Percentiles rank a stretch among this genome's conserved stretches.
phyloP scores from a whole-genome alignment of 2,113 vertebrate genomes.

The Cygnus atratus region DNA sequence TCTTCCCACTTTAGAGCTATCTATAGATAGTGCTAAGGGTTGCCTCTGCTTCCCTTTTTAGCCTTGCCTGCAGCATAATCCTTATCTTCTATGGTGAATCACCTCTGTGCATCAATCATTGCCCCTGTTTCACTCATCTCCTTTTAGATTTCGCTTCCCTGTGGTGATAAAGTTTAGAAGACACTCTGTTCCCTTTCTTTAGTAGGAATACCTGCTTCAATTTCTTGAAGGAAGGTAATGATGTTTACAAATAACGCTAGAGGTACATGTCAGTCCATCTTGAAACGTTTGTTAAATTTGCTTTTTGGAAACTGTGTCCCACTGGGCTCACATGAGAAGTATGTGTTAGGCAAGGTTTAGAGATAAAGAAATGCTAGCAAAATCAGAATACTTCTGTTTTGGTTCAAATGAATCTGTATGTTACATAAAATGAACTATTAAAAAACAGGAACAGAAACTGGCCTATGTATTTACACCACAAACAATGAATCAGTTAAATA shows the following conservation, averaged over 20 bases:
- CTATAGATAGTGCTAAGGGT: neutral
- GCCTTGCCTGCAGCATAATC: neutral
- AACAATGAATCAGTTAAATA: slow-evolving; percentile 58
- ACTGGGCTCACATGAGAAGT: neutral
- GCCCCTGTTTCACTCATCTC: neutral
- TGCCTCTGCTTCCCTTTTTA: slow-evolving; percentile 5
- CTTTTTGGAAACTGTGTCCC: neutral
- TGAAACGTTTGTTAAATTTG: neutral
- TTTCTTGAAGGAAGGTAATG: neutral
- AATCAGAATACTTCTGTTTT: neutral
- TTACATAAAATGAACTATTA: neutral
- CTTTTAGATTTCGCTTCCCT: neutral
- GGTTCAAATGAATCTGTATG: neutral
- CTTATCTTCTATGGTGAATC: neutral
- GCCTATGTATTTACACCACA: slow-evolving; percentile 14
- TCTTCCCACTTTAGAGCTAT: slow-evolving; percentile 12
- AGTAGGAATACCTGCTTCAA: neutral
- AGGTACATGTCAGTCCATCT: neutral
- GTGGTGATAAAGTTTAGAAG: neutral
- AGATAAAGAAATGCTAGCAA: neutral
- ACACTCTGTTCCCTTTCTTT: neutral
- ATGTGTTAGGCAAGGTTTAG: neutral
- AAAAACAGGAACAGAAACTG: slow-evolving; percentile 44
- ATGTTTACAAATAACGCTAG: neutral
- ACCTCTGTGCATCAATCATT: neutral